Base-by-base conservation (phyloP, 2,888 invertebrate genomes). In the Oeneis ivallda region DNA sequence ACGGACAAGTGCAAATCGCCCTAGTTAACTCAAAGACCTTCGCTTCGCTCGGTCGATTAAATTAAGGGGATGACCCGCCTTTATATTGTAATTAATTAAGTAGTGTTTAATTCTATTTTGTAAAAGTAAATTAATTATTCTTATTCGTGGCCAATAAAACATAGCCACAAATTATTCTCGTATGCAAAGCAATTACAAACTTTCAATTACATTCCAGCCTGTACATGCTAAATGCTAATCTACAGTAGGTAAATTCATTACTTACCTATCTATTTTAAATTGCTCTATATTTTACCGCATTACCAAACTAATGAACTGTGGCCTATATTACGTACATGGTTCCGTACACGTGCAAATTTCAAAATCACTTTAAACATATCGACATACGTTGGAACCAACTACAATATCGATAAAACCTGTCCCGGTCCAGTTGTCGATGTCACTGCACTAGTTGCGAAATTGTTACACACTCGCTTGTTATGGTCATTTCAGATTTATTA, bases 311-410 rank as follows among this genome's bases (percentile, higher is more conserved):
- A 62, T 54, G 59, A 50, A 64, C 45, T 15, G 64, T 10, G 62
- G 13, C 67, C 65, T 63, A 65, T 63, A 67, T 65, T 50, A 50
- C 45, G 34, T 19, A 26, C 61, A 41, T 64, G 67, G 62, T 65
- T 57, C 65, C 32, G 59, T 50, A 65, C 68, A 68, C 67, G 67
- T 67, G 67, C 67, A 53, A 60, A 65, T 69, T 69, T 62, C 69
- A 67, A 69, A 69, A 69, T 49, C 11, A 15, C 26, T 59, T 15
- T 15, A 37, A 49, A 17, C 34, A 58, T 41, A 37, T 49, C 49
- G 17, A 26, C 49, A 26, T 5, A 50, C 49, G 11, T 50, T 2
- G 19, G 7, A 26, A 50, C 11, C 19, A 19, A 6, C 11, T 9
- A 57, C 54, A 34, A 60, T 60, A 60, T 50, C 60, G 49, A 50